Base-by-base conservation (phyloP, 1,140 invertebrate genomes). In the Gryon sp. region DNA sequence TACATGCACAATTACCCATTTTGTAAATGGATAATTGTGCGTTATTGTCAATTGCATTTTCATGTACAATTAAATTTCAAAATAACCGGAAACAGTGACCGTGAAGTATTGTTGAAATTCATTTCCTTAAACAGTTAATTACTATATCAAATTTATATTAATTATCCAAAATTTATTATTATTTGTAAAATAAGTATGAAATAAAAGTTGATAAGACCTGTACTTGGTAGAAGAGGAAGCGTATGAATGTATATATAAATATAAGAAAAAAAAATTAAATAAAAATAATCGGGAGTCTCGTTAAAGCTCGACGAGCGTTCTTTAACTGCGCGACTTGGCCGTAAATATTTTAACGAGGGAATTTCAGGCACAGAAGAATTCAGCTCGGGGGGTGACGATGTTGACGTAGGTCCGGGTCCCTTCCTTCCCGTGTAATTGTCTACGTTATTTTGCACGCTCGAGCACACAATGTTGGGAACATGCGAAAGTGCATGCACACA, bases 401-500 rank as follows among this genome's bases (percentile, higher is more conserved):
- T 83, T 83, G 76, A 50, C 82, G 79, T 80, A 83, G 82, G 82
- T 83, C 78, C 62, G 72, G 80, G 70, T 57, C 76, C 65, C 78
- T 68, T 78, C 53, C 60, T 50, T 53, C 46, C 36, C 55, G 53
- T 63, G 43, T 66, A 73, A 68, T 62, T 76, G 60, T 62, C 59
- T 45, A 40, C 60, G 63, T 70, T 53, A 65, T 69, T 65, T 65
- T 78, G 63, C 69, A 72, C 63, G 43, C 57, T 46, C 72, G 65
- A 50, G 73, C 73, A 16, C 73, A 50, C 73, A 62, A 63, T 63
- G 73, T 63, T 55, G 57, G 57, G 62, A 68, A 55, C 66, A 69
- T 73, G 59, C 60, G 60, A 60, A 70, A 43, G 62, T 60, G 65
- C 57, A 63, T 55, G 73, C 63, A 59, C 46, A 65, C 55, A 43